These are phyloP conservation scores for Myotis brandtii DNA, from an alignment of 2,113 vertebrate genomes.

Conservation along the genomic window DNA sequence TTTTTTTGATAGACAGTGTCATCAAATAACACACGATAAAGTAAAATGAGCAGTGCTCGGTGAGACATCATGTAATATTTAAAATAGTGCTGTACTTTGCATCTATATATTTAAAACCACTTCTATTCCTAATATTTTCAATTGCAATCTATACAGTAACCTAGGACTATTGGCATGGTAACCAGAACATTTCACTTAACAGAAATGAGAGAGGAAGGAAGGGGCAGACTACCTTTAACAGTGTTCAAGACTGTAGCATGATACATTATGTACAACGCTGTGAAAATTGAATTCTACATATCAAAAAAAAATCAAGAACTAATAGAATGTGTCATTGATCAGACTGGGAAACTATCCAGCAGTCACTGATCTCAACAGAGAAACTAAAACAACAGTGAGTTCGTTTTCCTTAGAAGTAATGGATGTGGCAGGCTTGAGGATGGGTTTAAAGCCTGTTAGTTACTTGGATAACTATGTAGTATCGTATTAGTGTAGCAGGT, in stretches of 20 bases:
- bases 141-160: slow-evolving; percentile 79
- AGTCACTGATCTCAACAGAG: slow-evolving; percentile 85
- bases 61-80: slow-evolving; percentile 74
- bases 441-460: slow-evolving; percentile 78
- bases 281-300: slow-evolving; percentile 80
- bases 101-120: slow-evolving; percentile 77
- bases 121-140: slow-evolving; percentile 77
- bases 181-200: slow-evolving; percentile 81
- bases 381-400: slow-evolving; percentile 66
- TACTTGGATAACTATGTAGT: slow-evolving; percentile 67
- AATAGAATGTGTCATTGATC: slow-evolving; percentile 85
- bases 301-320: slow-evolving; percentile 72
- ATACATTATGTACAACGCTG: slow-evolving; percentile 87
- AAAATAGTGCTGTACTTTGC: slow-evolving; percentile 81
- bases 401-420: slow-evolving; percentile 80
- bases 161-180: slow-evolving; percentile 76
- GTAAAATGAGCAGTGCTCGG: slow-evolving; percentile 80
- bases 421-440: slow-evolving; percentile 66
- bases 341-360: slow-evolving; percentile 82
- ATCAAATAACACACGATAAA: slow-evolving; percentile 80
- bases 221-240: slow-evolving; percentile 83
- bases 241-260: slow-evolving; percentile 87
- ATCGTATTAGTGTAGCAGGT: slow-evolving; percentile 78
- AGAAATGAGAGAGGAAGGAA: slow-evolving; percentile 63
- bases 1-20: slow-evolving; percentile 31